These are phyloP conservation scores for Aurelia coerulea DNA, from an alignment of 30 jellyfish, hydroid and myxozoan genomes.

Conservation along the genomic window DNA sequence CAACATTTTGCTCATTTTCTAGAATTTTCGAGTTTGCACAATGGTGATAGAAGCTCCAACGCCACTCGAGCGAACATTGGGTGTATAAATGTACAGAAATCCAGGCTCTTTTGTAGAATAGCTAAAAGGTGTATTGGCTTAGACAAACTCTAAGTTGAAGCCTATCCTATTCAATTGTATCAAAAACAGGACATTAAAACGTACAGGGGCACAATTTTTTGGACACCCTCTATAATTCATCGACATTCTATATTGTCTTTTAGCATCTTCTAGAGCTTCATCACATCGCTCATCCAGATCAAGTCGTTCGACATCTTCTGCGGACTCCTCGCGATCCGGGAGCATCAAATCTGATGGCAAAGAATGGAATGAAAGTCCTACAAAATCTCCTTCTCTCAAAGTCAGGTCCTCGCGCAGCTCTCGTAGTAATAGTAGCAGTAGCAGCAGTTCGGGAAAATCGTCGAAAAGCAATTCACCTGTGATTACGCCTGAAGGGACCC, in stretches of 20 bases:
- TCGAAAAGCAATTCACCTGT: slow-evolving; percentile 38
- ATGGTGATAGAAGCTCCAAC: too few relatives aligned
- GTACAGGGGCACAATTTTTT: too few relatives aligned
- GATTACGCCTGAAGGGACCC: slow-evolving; percentile 56
- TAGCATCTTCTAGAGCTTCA: slow-evolving; percentile 59
- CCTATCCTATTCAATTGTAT: too few relatives aligned
- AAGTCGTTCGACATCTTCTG: slow-evolving; percentile 24
- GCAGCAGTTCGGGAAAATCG: slow-evolving; percentile 20
- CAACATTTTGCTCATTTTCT: too few relatives aligned
- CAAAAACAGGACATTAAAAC: too few relatives aligned
- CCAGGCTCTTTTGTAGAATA: too few relatives aligned
- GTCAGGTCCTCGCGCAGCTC: slow-evolving; percentile 7
- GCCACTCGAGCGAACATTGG: too few relatives aligned
- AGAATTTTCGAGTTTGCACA: too few relatives aligned
- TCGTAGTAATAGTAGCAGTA: slow-evolving; percentile 16
- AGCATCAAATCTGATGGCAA: neutral
- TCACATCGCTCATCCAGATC: slow-evolving; percentile 32
- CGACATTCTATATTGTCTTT: neutral
- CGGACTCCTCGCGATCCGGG: neutral
- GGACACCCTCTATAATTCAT: neutral
- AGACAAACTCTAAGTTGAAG: too few relatives aligned
- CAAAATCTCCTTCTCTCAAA: slow-evolving; percentile 28
- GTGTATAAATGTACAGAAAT: too few relatives aligned
- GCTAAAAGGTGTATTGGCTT: too few relatives aligned
- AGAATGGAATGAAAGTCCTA: slow-evolving; percentile 5